A percentile compares a stretch with the other conserved stretches of the same genome.
Evolutionary conservation across 2,113 vertebrate genomes (phyloP).

Genomic region (Ochotona curzoniae): DNA sequence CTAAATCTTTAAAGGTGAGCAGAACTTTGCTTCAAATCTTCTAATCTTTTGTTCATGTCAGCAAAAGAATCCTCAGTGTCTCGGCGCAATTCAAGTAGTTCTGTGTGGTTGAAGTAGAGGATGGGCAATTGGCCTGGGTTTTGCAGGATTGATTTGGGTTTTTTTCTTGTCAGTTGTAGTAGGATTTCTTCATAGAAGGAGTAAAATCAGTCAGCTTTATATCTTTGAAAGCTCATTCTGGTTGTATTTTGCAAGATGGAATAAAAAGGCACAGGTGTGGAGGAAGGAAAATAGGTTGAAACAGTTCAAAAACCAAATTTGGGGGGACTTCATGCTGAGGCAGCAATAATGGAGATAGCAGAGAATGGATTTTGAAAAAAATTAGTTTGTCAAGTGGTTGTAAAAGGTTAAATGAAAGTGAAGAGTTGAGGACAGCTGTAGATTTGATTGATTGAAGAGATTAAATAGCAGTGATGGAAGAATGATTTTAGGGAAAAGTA

Average conservation of each 20-base stretch:
- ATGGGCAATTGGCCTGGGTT: neutral
- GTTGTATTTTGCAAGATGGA: neutral
- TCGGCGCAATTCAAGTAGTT: neutral
- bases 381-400: neutral
- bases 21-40: neutral
- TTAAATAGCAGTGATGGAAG: neutral
- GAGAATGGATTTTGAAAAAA: neutral
- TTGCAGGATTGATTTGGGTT: neutral
- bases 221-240: constrained; percentile 23
- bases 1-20: constrained; percentile 30
- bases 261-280: neutral
- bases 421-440: neutral
- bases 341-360: neutral
- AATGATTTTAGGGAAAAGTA: neutral
- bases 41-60: neutral
- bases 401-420: constrained; percentile 23
- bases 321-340: neutral
- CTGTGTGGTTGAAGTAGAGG: neutral
- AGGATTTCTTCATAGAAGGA: constrained; percentile 9
- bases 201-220: neutral
- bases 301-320: neutral
- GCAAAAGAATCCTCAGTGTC: neutral
- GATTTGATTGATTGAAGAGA: neutral
- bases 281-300: neutral
- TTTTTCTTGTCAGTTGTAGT: neutral